These are phyloP conservation scores for Pterobdella sp. DNA, from an alignment of 2,888 invertebrate genomes.

Conservation along the genomic window DNA sequence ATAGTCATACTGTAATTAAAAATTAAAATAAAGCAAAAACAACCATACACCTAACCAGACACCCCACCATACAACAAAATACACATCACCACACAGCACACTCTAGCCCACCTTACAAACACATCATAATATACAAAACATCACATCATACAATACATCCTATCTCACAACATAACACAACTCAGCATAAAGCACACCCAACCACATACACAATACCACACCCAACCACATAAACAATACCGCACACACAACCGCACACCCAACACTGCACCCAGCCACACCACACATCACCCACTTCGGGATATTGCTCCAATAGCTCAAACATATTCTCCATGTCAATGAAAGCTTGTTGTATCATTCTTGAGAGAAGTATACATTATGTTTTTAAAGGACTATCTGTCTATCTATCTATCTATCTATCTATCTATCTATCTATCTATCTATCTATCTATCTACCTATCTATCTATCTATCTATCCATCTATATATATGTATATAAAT, in stretches of 20 bases:
- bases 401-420: too few relatives aligned
- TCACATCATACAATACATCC: background rate
- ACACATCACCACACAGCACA: background rate
- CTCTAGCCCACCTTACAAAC: too few relatives aligned
- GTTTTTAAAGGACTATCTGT: background rate
- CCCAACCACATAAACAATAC: background rate
- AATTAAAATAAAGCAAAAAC: background rate
- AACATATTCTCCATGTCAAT: constrained; percentile 99
- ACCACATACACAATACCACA: background rate
- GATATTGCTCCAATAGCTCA: constrained; percentile 77
- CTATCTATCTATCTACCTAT: too few relatives aligned
- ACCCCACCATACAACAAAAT: background rate
- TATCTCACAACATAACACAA: background rate
- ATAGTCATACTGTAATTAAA: background rate
- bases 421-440: too few relatives aligned
- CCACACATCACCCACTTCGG: too few relatives aligned
- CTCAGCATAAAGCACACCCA: background rate
- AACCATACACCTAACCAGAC: background rate
- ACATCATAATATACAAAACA: too few relatives aligned
- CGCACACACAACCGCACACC: too few relatives aligned
- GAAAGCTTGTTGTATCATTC: constrained; percentile 92
- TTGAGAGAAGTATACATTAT: constrained; percentile 51
- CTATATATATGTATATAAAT: background rate
- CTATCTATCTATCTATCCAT: too few relatives aligned
- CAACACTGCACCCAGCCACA: too few relatives aligned